Percentiles rank a stretch among this genome's conserved stretches.
Evolutionary conservation across 2,888 invertebrate species (phyloP).

Genomic region (Athetis lepigone): DNA sequence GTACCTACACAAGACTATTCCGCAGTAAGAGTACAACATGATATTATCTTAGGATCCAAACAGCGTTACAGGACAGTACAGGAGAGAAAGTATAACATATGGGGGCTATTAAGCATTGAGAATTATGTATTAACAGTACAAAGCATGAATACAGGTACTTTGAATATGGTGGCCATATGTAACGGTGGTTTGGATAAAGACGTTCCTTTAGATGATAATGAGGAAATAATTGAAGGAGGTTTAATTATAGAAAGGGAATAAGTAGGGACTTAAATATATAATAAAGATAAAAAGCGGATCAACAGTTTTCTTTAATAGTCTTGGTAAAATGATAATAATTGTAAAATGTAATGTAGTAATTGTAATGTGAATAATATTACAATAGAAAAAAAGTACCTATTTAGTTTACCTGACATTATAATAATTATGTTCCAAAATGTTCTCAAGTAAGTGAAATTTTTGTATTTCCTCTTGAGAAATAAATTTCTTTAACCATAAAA

Average conservation of each 20-base stretch:
- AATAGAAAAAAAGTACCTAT: too few species aligned
- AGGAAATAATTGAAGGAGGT: background rate
- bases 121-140: conserved; percentile 73
- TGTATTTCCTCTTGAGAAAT: too few species aligned
- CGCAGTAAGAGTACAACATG: background rate
- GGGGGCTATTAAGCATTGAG: conserved; percentile 76
- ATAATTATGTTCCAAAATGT: too few species aligned
- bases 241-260: background rate
- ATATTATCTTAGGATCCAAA: conserved; percentile 49
- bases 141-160: conserved; percentile 70
- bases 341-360: background rate
- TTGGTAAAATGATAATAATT: background rate
- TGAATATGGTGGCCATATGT: conserved; percentile 57
- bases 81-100: conserved; percentile 76
- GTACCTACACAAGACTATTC: background rate
- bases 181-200: background rate
- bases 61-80: conserved; percentile 53
- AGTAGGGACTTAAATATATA: too few species aligned
- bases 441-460: too few species aligned
- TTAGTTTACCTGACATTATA: too few species aligned
- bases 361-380: too few species aligned
- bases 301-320: too few species aligned
- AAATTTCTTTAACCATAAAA: too few species aligned
- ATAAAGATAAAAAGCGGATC: too few species aligned
- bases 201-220: background rate